These are phyloP conservation scores for Neuroterus valhalla DNA, from an alignment of 1,140 invertebrate species.

Conservation along the genomic window DNA sequence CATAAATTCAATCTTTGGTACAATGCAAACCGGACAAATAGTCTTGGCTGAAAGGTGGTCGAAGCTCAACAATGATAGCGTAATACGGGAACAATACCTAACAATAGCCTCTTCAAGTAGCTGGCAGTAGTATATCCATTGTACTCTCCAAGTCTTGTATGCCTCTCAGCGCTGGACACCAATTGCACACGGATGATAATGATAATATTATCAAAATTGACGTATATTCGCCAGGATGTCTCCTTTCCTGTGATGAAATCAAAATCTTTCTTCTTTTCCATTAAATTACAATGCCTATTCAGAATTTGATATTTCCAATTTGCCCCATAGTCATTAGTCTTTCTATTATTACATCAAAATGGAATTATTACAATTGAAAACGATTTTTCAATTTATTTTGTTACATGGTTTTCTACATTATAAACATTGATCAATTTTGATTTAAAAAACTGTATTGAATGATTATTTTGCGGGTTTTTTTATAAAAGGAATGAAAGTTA, in stretches of 20 bases:
- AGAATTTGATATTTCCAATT: too few species aligned
- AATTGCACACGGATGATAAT: not conserved
- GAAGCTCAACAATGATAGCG: slow-evolving; percentile 21
- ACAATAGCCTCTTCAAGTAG: slow-evolving; percentile 8
- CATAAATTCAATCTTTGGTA: not conserved
- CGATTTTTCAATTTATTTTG: too few species aligned
- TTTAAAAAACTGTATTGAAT: too few species aligned
- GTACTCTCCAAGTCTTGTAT: slow-evolving; percentile 14
- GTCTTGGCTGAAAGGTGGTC: slow-evolving; percentile 20
- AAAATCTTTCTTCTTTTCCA: not conserved
- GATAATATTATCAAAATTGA: slow-evolving; percentile 24
- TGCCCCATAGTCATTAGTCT: too few species aligned
- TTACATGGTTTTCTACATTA: too few species aligned
- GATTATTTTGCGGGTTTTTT: too few species aligned
- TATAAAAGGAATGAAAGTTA: too few species aligned
- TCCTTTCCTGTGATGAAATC: not conserved
- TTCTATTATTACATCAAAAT: too few species aligned
- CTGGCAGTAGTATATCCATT: not conserved
- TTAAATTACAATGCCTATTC: too few species aligned
- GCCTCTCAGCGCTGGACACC: not conserved
- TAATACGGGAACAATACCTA: slow-evolving; percentile 17
- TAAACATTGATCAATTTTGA: too few species aligned
- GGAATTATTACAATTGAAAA: too few species aligned
- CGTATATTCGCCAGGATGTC: not conserved
- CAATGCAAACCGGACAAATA: slow-evolving; percentile 2